Conservation (phyloP, 2,888 invertebrate genomes). For the Argyra leucocephala region DNA sequence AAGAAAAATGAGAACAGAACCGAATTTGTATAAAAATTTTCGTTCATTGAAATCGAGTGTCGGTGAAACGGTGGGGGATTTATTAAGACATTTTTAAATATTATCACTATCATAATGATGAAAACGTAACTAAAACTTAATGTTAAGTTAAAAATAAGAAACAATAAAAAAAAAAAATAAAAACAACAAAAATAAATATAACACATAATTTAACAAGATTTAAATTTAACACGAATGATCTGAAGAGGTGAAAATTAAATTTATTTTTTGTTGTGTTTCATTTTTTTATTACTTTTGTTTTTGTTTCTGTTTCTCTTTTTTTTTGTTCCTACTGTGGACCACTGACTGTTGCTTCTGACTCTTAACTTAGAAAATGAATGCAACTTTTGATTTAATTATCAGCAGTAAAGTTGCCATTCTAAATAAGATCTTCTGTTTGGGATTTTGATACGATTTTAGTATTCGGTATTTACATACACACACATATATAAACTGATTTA, state of each 20-base stretch:
- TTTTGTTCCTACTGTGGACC: neutral
- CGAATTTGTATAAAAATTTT: no score
- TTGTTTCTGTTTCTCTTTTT: neutral
- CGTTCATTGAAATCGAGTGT: neutral
- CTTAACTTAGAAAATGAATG: neutral
- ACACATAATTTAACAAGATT: neutral
- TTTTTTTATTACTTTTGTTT: no score
- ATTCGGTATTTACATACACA: neutral
- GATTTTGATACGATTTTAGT: neutral
- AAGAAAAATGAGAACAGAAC: neutral
- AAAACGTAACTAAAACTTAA: neutral
- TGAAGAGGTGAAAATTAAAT: neutral
- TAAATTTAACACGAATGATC: neutral
- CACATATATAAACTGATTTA: neutral
- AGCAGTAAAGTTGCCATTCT: neutral
- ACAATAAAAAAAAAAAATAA: neutral
- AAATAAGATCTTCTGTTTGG: neutral
- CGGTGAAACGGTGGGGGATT: neutral
- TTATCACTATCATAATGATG: neutral
- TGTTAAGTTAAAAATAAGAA: neutral
- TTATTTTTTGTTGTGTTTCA: no score
- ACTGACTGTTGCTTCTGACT: neutral
- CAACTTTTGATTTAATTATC: conserved; percentile 3
- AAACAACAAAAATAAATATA: neutral
- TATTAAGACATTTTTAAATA: conserved; percentile 1